Percentiles rank a stretch among this genome's conserved stretches.
These are phyloP conservation scores for Drosophila elegans DNA, from an alignment of 1,140 invertebrate genomes.

Conservation along the genomic window DNA sequence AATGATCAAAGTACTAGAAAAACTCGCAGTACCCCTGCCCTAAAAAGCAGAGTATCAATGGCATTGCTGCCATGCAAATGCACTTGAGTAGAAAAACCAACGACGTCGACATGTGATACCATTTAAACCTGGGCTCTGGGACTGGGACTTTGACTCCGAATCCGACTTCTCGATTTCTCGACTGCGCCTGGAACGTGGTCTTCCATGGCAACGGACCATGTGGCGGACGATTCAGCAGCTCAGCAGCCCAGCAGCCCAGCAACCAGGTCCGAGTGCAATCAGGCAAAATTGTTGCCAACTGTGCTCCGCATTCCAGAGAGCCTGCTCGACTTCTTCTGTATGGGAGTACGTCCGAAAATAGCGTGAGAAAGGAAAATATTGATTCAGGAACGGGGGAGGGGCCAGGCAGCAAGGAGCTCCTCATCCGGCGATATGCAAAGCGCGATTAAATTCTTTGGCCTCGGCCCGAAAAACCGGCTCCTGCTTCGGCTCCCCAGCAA, in stretches of 20 bases:
- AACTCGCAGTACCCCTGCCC: slow-evolving; percentile 2
- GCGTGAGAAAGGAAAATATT: slow-evolving; percentile 84
- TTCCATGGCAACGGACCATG: slow-evolving; percentile 36
- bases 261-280: slow-evolving; percentile 53
- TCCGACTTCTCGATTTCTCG: slow-evolving; percentile 7
- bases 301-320: slow-evolving; percentile 69
- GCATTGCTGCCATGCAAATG: slow-evolving; percentile 69
- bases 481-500: slow-evolving; percentile 31
- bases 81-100: slow-evolving; percentile 59
- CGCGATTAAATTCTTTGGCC: slow-evolving; percentile 75
- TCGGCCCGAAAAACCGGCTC: slow-evolving; percentile 46
- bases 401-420: slow-evolving; percentile 8
- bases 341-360: slow-evolving; percentile 50
- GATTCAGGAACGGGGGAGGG: slow-evolving; percentile 60
- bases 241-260: not conserved
- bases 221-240: slow-evolving; percentile 5
- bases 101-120: slow-evolving; percentile 78
- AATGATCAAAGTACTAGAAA: slow-evolving; percentile 58
- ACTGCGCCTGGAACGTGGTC: slow-evolving; percentile 25
- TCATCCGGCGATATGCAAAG: slow-evolving; percentile 71
- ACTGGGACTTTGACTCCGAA: slow-evolving; percentile 29
- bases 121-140: slow-evolving; percentile 49
- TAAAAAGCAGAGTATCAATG: slow-evolving; percentile 37
- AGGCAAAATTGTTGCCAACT: slow-evolving; percentile 80
- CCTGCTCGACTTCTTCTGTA: slow-evolving; percentile 53